Base-by-base conservation (phyloP, 2,113 vertebrate species). In the Apaloderma vittatum region DNA sequence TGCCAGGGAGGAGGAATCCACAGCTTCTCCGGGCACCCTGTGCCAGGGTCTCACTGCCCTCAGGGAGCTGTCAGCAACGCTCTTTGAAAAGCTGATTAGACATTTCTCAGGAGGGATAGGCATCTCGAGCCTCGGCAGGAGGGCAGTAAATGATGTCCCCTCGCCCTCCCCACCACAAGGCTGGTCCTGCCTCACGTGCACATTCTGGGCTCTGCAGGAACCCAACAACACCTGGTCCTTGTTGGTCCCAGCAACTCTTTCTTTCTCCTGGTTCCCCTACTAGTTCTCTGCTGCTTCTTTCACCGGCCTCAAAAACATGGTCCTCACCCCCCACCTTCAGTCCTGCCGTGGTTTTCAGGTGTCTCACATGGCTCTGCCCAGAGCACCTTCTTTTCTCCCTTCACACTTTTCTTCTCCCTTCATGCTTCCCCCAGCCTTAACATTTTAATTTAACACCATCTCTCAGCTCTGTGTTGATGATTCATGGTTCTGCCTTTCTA, bases 401-500 rank as follows among this genome's bases (percentile, higher is more conserved):
- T 78, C 78, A 62, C 8, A 40, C 71, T 94, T 79, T 73, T 46
- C 14, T 55, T 57, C 82, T 90, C 67, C 58, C 77, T 81, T 75
- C 78, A 63, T 8, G 8, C 91, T 90, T 23, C 91, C 70, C 51
- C 91, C 45, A 75, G 71, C 91, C 71, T 62, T 29, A n/a, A n/a
- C 20, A 21, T 49, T 90, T 90, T 75, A 23, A 75, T 76, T 75
- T 82, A 94, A 92, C 11, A 10, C 78, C 94, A 88, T 78, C 82
- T 70, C 90, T 82, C 82, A 75, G 85, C 85, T 85, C 88, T 4
- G 7, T 21, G 63, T 24, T 51, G 93, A 96, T 96, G 96, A 97
- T 95, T 97, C 94, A 95, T 82, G 82, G 75, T 58, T 92, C 94
- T 97, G 94, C 86, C 81, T 92, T 95, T 95, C 96, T 96, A 96